These are phyloP conservation scores for Microplitis deprimator DNA, from an alignment of 2,888 invertebrate genomes.

Conservation along the genomic window DNA sequence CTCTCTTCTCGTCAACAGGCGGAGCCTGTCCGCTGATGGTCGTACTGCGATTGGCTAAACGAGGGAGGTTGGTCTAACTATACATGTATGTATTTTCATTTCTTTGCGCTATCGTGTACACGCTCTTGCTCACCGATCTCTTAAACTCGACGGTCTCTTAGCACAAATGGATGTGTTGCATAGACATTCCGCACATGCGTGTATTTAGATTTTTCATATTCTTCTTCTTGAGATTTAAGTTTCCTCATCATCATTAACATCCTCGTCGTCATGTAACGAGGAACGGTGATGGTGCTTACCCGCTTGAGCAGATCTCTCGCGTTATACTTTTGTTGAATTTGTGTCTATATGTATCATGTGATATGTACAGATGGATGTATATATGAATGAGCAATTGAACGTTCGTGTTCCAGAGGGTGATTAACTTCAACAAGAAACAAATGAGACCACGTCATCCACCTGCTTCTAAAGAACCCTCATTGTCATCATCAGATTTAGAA, in stretches of 20 bases:
- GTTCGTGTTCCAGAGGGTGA: constrained; percentile 45
- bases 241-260: neutral
- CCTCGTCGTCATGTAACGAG: constrained; percentile 11
- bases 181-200: constrained; percentile 15
- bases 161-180: constrained; percentile 8
- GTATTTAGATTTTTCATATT: neutral
- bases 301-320: neutral
- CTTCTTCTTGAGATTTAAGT: neutral
- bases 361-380: neutral
- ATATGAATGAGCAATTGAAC: constrained; percentile 17
- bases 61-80: constrained; percentile 52
- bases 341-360: constrained; percentile 4
- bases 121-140: constrained; percentile 11
- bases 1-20: constrained; percentile 50
- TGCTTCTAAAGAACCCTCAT: constrained; percentile 26
- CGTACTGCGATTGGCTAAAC: constrained; percentile 55
- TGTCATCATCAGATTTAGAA: constrained; percentile 12
- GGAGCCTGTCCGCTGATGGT: constrained; percentile 51
- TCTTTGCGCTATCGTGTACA: constrained; percentile 16
- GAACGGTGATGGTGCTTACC: constrained; percentile 30
- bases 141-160: constrained; percentile 11
- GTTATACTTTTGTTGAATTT: constrained; percentile 17
- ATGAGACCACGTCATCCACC: constrained; percentile 50
- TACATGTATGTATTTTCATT: constrained; percentile 21
- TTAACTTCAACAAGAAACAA: constrained; percentile 48